phyloP scores from a whole-genome alignment of 2,797 vertebrate species.

The Megalops cyprinoides region DNA sequence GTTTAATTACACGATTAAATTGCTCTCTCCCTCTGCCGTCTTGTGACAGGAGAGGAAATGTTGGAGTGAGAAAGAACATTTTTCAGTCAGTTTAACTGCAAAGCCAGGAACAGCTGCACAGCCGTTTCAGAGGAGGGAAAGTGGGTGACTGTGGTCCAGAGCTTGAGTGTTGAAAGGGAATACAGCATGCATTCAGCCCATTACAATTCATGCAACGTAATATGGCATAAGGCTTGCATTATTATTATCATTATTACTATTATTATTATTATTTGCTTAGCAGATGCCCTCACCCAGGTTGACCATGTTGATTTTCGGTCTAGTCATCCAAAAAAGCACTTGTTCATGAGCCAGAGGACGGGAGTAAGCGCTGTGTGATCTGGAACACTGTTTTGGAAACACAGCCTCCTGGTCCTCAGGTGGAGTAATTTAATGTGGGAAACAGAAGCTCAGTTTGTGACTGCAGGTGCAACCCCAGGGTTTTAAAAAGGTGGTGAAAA shows the following conservation, averaged over 20 bases:
- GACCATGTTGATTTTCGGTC: not conserved
- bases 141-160: not conserved
- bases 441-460: not conserved
- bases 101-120: conserved; percentile 24
- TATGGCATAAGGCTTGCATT: conserved; percentile 9
- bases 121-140: conserved; percentile 19
- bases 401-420: conserved; percentile 4
- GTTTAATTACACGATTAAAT: conserved; percentile 35
- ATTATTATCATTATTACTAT: not conserved
- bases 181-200: not conserved
- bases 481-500: conserved; percentile 6
- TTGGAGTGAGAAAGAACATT: conserved; percentile 22
- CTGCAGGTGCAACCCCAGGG: conserved; percentile 11
- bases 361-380: conserved; percentile 13
- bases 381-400: conserved; percentile 13
- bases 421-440: not conserved
- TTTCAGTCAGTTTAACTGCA: conserved; percentile 20
- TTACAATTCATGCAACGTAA: conserved; percentile 21
- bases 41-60: conserved; percentile 21
- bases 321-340: not conserved
- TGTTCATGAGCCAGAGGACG: not conserved
- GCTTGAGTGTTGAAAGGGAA: not conserved
- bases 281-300: not conserved
- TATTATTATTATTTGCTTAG: not conserved
- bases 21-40: conserved; percentile 26